Percentiles rank a stretch among this genome's conserved stretches.
phyloP scores from a whole-genome alignment of 2,888 invertebrate genomes.

The Brachypterus glaber region DNA sequence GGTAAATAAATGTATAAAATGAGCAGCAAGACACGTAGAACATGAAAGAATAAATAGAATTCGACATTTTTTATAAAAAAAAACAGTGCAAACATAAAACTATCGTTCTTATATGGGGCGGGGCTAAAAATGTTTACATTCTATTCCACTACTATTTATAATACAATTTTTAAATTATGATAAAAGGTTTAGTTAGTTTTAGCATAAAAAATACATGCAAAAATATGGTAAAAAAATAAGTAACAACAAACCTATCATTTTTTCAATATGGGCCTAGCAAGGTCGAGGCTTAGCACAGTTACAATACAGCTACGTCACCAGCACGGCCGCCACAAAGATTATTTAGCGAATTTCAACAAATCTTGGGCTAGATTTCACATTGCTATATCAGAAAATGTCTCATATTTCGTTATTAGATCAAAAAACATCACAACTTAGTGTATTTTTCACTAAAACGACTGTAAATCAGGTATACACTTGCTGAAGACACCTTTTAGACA shows the following conservation, averaged over 20 bases:
- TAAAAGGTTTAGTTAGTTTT: too few relatives aligned
- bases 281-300: constrained; percentile 36
- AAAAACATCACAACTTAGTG: constrained; percentile 12
- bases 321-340: constrained; percentile 31
- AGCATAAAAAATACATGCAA: constrained; percentile 16
- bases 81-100: too few relatives aligned
- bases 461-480: constrained; percentile 24
- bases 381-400: constrained; percentile 25
- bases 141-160: constrained; percentile 26
- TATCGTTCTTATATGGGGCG: too few relatives aligned
- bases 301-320: constrained; percentile 42
- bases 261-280: constrained; percentile 32
- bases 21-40: too few relatives aligned
- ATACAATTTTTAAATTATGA: too few relatives aligned
- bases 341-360: constrained; percentile 11
- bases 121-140: constrained; percentile 42
- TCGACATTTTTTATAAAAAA: too few relatives aligned
- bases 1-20: too few relatives aligned
- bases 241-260: constrained; percentile 35
- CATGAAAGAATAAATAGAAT: too few relatives aligned
- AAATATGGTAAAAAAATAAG: constrained; percentile 5
- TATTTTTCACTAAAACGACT: constrained; percentile 17
- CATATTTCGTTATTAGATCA: constrained; percentile 12
- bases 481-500: constrained; percentile 32
- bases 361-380: constrained; percentile 23